Evolutionary conservation across 2,888 invertebrate species (phyloP), one percentile per base, ranked within the genome.

Genomic region (Brenthis ino): DNA sequence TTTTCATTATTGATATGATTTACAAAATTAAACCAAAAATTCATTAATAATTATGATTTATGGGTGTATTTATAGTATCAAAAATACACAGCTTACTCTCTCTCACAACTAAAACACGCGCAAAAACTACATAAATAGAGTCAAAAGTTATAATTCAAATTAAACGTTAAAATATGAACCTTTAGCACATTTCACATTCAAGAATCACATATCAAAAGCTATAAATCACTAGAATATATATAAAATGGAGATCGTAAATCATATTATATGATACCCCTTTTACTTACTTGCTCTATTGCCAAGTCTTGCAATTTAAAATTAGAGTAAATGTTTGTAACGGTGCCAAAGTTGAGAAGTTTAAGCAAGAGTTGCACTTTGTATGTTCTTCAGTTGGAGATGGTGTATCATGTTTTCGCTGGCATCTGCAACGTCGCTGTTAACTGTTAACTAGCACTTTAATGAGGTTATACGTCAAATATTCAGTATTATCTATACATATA

Each of bases 261-360:
- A 67, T 67, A 56, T 50, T 66, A 68, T 24, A 60, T 61, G 63
- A 72, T 71, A 68, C 64, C 47, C 64, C 55, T 67, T 28, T 72
- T 69, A 72, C 66, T 70, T 68, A 67, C 69, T 74, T 70, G 63
- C 64, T 51, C 68, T 69, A 64, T 61, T 73, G 74, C 74, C 73
- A 73, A 72, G 68, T 51, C 61, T 72, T 73, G 69, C 61, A 70
- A 74, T 70, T 70, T 73, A 50, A 73, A 69, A 69, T 70, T 72
- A 66, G 69, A 66, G 69, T 70, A 71, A 73, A 72, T 74, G 57
- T 72, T 72, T 72, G 71, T 69, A 70, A 70, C 65, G 57, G 50
- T 72, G 72, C 72, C 73, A 72, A 70, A 72, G 60, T 67, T 69
- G 60, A 60, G 60, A 61, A 72, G 66, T 69, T 61, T 48, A 57